Evolutionary conservation across 35 echinoderm and acorn worm species (phyloP), one percentile per base, ranked within the genome.

Genomic region (Heliocidaris erythrogramma): DNA sequence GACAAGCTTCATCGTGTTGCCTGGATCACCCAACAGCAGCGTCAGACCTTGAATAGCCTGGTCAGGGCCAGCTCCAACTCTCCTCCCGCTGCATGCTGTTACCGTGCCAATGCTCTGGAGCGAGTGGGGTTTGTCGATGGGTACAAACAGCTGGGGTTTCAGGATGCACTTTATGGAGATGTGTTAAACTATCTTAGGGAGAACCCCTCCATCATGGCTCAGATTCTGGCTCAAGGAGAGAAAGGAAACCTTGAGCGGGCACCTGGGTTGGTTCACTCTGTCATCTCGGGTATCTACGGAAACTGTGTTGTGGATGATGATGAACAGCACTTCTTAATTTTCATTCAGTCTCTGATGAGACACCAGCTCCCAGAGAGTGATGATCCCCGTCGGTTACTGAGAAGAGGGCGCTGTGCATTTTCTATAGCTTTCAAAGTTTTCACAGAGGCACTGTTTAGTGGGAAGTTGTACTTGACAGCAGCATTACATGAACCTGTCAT

Each of bases 401-500:
- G 97, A 5, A 94, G 94, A 86, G 97, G 98, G 4, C 95, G 90
- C 18, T 99, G 98, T 30, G 97, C 97, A 7, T 97, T 99, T 85
- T 94, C 95, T 32, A 85, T 85, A 27, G 96, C 95, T 53, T 97
- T 99, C 86, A 96, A 95, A 92, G 90, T 97, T 8, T 99, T 99
- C 61, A 97, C 98, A 6, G 98, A 99, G 71, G 96, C 93, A 17
- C 78, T 99, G 9, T 99, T 97, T 60, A 95, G 97, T 5, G 94
- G 95, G 69, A 96, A 96, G 90, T 85, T 99, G 48, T 99, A 99
- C 91, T 97, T 99, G 7, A 99, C 97, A 9, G 98, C 98, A 7
- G 98, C 97, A 1, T 95, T 99, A n/a, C 97, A 99, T 78, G 98
- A 99, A 78, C 95, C 98, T 2, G 95, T 99, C 84, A 99, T 99